These are phyloP conservation scores for Chunga burmeisteri DNA, from an alignment of 2,113 vertebrate species.

Conservation along the genomic window DNA sequence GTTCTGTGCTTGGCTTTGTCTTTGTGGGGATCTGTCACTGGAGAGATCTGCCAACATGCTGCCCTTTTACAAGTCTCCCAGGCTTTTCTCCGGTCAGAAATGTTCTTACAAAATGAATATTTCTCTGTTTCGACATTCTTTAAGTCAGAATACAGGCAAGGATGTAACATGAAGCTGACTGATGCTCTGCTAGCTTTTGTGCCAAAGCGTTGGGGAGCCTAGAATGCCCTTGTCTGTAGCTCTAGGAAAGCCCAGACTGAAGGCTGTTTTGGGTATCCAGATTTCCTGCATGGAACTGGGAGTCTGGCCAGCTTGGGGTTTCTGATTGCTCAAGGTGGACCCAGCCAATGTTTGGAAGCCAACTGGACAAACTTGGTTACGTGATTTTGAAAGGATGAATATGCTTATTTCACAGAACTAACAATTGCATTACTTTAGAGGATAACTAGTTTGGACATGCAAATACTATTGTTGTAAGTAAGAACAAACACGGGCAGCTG, in stretches of 20 bases:
- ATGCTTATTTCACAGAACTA: neutral
- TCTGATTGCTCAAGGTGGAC: neutral
- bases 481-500: neutral
- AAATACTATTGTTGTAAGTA: neutral
- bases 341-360: neutral
- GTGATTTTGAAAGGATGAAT: neutral
- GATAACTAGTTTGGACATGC: neutral
- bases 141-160: neutral
- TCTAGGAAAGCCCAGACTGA: neutral
- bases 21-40: neutral
- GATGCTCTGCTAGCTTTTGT: neutral
- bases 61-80: neutral
- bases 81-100: neutral
- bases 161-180: neutral
- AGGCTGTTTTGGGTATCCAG: neutral
- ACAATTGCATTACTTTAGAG: neutral
- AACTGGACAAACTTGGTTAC: neutral
- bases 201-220: neutral
- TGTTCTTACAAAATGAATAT: neutral
- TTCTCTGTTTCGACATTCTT: neutral
- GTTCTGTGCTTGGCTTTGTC: neutral
- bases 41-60: neutral
- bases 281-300: neutral
- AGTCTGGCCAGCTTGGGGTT: neutral
- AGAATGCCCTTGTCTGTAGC: accelerated